Evolutionary conservation across 1,140 invertebrate genomes (phyloP), one percentile per base, ranked within the genome.

Genomic region (Lamellibrachia luymesi): DNA sequence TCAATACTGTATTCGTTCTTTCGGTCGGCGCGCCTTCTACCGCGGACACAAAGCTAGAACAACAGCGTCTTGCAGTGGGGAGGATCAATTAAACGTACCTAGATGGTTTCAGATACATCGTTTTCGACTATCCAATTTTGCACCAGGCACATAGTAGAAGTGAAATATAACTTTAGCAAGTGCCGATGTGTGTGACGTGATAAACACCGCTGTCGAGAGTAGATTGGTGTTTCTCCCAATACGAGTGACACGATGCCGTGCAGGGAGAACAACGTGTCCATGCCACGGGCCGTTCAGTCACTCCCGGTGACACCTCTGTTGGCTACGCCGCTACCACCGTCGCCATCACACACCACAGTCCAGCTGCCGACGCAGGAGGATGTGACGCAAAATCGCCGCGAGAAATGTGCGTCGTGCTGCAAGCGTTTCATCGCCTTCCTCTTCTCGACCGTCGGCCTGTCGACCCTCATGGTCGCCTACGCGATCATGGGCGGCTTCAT

Each of bases 361-460:
- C 90, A 92, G 52, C 92, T 92, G 5, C 92, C 92, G 5, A 38
- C 27, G 27, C 50, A 92, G 50, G 90, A 93, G 93, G 93, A 90
- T 50, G 93, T 91, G 27, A 90, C 50, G 50, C 93, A 49, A 38
- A 93, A 49, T 27, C 51, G 93, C 49, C 64, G 92, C 27, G 51
- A 94, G 51, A 92, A 93, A 90, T 94, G 92, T 38, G 38, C 52
- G 6, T 25, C 50, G 2, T 94, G 97, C 96, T 97, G 97, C 94
- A 97, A 98, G 27, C 97, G 97, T 92, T 98, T 99, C 95, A 97
- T 98, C 56, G 98, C 98, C 8, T 99, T 99, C 96, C 97, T 99
- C 96, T 99, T 99, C 96, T 98, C 98, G 96, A 98, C 99, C 96
- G 97, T 99, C 17, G 98, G 98, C 90, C 98, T 99, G 94, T 98